A percentile compares a stretch with the other conserved stretches of the same genome.
Conservation (phyloP, 1,140 invertebrate genomes). For the Drosophila baimaii region DNA sequence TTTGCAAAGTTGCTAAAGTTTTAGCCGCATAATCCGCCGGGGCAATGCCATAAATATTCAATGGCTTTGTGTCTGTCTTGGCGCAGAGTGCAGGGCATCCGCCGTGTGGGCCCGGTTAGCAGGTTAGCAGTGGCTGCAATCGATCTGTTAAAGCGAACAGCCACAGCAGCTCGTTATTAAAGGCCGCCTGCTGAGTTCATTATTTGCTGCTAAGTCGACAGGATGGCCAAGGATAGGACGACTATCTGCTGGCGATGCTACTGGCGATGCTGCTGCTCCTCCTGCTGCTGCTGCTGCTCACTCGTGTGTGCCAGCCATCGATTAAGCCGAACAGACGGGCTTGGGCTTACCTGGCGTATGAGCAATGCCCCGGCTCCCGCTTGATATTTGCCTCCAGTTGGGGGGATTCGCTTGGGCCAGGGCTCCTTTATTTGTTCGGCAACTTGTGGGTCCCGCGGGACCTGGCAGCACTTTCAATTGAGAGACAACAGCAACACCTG, state of each 20-base stretch:
- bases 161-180: conserved; percentile 40
- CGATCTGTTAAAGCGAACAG: conserved; percentile 54
- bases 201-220: conserved; percentile 39
- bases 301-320: conserved; percentile 62
- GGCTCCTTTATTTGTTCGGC: conserved; percentile 41
- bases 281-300: conserved; percentile 28
- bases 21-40: conserved; percentile 77
- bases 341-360: conserved; percentile 60
- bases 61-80: conserved; percentile 63
- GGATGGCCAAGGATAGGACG: conserved; percentile 8
- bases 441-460: conserved; percentile 39
- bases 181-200: conserved; percentile 62
- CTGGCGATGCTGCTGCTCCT: neutral
- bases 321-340: conserved; percentile 58
- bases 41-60: conserved; percentile 77
- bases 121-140: conserved; percentile 53
- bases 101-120: conserved; percentile 30
- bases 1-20: conserved; percentile 70
- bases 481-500: conserved; percentile 61
- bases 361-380: conserved; percentile 43
- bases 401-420: neutral
- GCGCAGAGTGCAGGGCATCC: conserved; percentile 7
- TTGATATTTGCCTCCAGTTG: conserved; percentile 8
- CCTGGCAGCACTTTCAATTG: conserved; percentile 72
- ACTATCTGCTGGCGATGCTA: conserved; percentile 6